Percentiles rank a stretch among this genome's conserved stretches.
Evolutionary conservation across 2,797 vertebrate species (phyloP).

Genomic region (Eulemur mongoz): DNA sequence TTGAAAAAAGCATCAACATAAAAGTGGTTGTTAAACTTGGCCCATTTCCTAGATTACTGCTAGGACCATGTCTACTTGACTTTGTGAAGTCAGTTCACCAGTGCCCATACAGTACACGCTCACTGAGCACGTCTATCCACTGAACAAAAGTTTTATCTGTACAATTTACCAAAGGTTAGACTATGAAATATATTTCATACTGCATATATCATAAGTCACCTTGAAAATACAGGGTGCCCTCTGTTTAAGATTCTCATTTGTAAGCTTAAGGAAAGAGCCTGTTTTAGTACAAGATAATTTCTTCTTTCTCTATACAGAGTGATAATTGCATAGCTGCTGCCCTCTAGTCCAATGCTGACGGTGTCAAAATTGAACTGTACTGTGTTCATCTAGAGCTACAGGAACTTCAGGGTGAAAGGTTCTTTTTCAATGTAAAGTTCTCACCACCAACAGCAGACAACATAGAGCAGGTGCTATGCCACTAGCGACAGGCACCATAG

Average conservation of each 20-base stretch:
- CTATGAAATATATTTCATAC: not conserved
- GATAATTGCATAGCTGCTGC: not conserved
- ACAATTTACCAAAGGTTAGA: not conserved
- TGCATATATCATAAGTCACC: not conserved
- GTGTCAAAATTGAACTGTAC: not conserved
- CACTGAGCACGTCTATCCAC: not conserved
- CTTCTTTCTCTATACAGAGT: not conserved
- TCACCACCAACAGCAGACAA: not conserved
- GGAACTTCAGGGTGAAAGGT: constrained; percentile 16
- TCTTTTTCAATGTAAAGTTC: not conserved
- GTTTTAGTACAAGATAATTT: not conserved
- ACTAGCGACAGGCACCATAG: not conserved
- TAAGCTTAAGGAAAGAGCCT: not conserved
- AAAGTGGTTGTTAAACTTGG: not conserved
- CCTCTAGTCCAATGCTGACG: not conserved
- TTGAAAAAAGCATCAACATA: not conserved
- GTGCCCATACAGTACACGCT: not conserved
- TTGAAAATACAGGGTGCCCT: not conserved
- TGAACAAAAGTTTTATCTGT: not conserved
- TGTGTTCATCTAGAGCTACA: not conserved
- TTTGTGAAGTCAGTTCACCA: not conserved
- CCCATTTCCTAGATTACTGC: not conserved
- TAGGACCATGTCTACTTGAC: not conserved
- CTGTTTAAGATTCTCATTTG: not conserved
- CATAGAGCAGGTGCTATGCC: not conserved